Evolutionary conservation across 2,797 vertebrate genomes (phyloP).

Genomic region (Microctenopoma stevenorrisi): DNA sequence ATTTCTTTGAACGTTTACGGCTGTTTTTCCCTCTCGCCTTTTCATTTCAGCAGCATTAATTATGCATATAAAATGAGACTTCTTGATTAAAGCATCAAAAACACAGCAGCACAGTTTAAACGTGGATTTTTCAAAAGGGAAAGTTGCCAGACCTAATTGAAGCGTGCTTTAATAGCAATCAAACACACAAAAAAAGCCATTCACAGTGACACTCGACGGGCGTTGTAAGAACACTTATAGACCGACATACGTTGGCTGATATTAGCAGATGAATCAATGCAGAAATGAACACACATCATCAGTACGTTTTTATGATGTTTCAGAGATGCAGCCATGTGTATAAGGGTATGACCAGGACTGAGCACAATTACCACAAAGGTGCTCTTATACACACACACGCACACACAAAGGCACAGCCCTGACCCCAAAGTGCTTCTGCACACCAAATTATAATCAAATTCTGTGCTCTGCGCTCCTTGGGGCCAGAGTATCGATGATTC

Average conservation of each 20-base stretch:
- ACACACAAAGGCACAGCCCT: slow-evolving; percentile 15
- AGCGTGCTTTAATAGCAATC: slow-evolving; percentile 67
- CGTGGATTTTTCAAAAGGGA: slow-evolving; percentile 41
- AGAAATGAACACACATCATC: slow-evolving; percentile 34
- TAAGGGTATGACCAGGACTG: slow-evolving; percentile 39
- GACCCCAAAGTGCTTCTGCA: slow-evolving; percentile 51
- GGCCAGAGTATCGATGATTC: slow-evolving; percentile 82
- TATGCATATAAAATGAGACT: slow-evolving; percentile 65
- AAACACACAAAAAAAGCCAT: slow-evolving; percentile 44
- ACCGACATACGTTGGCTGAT: slow-evolving; percentile 1
- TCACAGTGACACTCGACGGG: slow-evolving; percentile 47
- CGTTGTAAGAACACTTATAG: slow-evolving; percentile 30
- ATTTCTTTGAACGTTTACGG: slow-evolving; percentile 63
- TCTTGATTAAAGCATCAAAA: slow-evolving; percentile 72
- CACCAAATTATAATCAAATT: slow-evolving; percentile 77
- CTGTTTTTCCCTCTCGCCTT: slow-evolving; percentile 21
- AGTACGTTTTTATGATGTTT: slow-evolving; percentile 45
- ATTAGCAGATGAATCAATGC: slow-evolving; percentile 22
- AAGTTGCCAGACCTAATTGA: slow-evolving; percentile 55
- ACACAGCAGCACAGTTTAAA: slow-evolving; percentile 49
- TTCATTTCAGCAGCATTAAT: slow-evolving; percentile 68
- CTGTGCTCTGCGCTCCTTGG: slow-evolving; percentile 59
- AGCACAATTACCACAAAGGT: slow-evolving; percentile 37
- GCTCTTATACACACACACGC: slow-evolving; percentile 19
- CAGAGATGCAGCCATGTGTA: slow-evolving; percentile 53